Evolutionary conservation across 2,113 vertebrate genomes (phyloP).

Genomic region (Cyprinodon variegatus): DNA sequence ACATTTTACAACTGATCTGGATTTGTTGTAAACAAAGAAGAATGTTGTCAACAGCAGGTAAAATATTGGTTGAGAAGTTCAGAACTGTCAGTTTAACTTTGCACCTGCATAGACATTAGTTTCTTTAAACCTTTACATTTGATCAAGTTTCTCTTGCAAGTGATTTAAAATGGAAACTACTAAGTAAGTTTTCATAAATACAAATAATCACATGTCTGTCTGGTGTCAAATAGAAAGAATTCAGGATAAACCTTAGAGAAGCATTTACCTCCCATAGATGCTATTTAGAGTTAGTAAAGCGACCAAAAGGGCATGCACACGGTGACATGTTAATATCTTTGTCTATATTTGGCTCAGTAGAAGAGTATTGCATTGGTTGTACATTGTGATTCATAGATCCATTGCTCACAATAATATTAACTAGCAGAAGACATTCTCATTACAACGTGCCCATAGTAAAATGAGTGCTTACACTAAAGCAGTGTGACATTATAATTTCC

Average conservation of each 20-base stretch:
- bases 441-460: conserved; percentile 7
- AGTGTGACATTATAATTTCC: conserved; percentile 42
- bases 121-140: neutral
- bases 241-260: neutral
- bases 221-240: conserved; percentile 26
- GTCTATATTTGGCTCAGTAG: conserved; percentile 9
- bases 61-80: neutral
- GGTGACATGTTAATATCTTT: conserved; percentile 39
- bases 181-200: neutral
- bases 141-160: neutral
- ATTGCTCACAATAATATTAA: conserved; percentile 62
- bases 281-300: conserved; percentile 26
- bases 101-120: neutral
- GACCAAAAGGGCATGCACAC: conserved; percentile 11
- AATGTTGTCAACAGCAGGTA: neutral
- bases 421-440: conserved; percentile 41
- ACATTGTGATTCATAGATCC: conserved; percentile 60
- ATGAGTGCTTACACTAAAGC: conserved; percentile 14
- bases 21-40: neutral
- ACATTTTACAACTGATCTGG: neutral
- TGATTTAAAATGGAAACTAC: neutral
- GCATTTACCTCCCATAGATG: conserved; percentile 4
- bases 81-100: neutral
- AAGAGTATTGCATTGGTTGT: conserved; percentile 23
- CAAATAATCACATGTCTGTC: neutral